These are phyloP conservation scores for Eulemur mongoz DNA, from an alignment of 2,797 vertebrate genomes.

Conservation along the genomic window DNA sequence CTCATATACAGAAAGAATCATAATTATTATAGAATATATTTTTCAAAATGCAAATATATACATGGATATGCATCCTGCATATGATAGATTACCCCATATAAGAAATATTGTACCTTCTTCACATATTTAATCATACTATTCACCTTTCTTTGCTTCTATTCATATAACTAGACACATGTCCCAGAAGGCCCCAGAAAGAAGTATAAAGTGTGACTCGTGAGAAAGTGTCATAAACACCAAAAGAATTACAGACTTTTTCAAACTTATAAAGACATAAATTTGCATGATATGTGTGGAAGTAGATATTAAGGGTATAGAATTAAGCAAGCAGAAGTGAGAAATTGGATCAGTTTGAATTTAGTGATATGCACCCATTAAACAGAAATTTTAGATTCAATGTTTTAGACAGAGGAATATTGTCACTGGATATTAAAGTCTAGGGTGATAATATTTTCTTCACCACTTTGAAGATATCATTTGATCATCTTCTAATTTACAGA, in stretches of 20 bases:
- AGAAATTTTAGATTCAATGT: not conserved
- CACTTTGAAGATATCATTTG: too few species aligned
- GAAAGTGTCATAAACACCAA: not conserved
- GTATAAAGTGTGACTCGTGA: not conserved
- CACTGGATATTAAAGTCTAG: not conserved
- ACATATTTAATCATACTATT: not conserved
- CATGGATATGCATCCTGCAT: rapidly evolving
- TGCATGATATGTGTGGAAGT: not conserved
- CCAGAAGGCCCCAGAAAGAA: not conserved
- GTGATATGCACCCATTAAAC: not conserved
- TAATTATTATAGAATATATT: not conserved
- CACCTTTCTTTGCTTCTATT: not conserved
- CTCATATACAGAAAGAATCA: not conserved
- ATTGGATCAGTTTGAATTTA: not conserved
- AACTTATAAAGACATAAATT: not conserved
- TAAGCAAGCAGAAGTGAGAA: not conserved
- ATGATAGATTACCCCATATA: not conserved
- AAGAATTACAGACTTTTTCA: not conserved
- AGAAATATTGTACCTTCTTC: not conserved
- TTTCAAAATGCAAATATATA: not conserved
- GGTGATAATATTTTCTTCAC: not conserved
- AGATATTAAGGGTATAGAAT: not conserved
- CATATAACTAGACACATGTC: not conserved
- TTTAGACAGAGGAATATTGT: not conserved
- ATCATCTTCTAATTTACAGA: not conserved